Evolutionary conservation across 2,113 vertebrate species (phyloP).

Genomic region (Forbesichthys agassizii): DNA sequence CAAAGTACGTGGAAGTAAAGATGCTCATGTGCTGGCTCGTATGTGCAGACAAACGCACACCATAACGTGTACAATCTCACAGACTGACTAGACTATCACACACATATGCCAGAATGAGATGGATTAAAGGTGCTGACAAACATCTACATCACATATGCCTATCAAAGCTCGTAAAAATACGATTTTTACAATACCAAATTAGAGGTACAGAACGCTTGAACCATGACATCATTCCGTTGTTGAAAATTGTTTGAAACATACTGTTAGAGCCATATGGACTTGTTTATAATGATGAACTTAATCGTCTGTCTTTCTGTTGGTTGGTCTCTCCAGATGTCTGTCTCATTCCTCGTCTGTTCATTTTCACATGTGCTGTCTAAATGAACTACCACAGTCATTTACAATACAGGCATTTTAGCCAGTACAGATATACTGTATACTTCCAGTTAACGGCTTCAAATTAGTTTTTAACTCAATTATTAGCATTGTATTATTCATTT

Average conservation of each 20-base stretch:
- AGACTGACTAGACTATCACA: too few relatives aligned
- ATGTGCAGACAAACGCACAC: background rate
- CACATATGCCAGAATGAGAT: too few relatives aligned
- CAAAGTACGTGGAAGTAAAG: background rate
- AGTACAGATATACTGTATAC: too few relatives aligned
- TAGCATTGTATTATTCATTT: too few relatives aligned
- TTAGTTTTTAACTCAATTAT: too few relatives aligned
- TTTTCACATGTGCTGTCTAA: too few relatives aligned
- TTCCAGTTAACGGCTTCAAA: too few relatives aligned
- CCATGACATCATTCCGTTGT: too few relatives aligned
- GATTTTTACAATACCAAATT: background rate
- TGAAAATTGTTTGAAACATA: background rate
- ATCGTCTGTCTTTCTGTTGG: conserved; percentile 11
- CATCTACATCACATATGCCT: background rate
- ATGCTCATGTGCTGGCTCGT: background rate
- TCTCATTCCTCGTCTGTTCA: background rate
- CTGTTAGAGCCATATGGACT: conserved; percentile 2
- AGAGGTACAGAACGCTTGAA: background rate
- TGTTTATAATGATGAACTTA: background rate
- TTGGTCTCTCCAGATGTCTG: background rate
- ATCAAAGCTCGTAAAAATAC: background rate
- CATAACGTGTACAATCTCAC: conserved; percentile 9
- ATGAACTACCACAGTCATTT: too few relatives aligned
- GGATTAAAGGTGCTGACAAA: background rate
- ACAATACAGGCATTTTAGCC: too few relatives aligned